phyloP scores from a whole-genome alignment of 2,888 invertebrate species.

The Tetropium fuscum region DNA sequence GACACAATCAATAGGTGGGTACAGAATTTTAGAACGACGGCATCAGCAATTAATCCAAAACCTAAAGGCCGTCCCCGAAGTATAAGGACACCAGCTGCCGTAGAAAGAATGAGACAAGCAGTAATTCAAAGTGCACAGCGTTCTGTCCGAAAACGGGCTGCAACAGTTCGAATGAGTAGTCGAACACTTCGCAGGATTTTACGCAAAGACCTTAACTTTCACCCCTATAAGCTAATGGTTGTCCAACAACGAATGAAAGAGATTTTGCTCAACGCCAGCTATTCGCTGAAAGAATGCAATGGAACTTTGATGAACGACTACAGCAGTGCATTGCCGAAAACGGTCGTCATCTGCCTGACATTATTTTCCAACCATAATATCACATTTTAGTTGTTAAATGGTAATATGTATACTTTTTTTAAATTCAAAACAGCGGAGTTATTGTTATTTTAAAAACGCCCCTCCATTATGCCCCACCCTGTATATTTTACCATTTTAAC shows the following conservation, averaged over 20 bases:
- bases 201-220: conserved; percentile 21
- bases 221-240: conserved; percentile 27
- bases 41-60: conserved; percentile 5
- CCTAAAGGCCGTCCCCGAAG: conserved; percentile 18
- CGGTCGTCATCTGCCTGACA: too few relatives aligned
- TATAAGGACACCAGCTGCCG: conserved; percentile 17
- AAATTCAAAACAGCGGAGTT: not conserved
- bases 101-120: conserved; percentile 16
- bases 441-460: conserved; percentile 1
- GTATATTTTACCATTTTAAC: too few relatives aligned
- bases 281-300: conserved; percentile 23
- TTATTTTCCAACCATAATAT: too few relatives aligned
- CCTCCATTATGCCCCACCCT: conserved; percentile 5
- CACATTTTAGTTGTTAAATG: too few relatives aligned
- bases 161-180: conserved; percentile 10
- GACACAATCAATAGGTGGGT: not conserved
- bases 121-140: conserved; percentile 18
- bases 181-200: conserved; percentile 20
- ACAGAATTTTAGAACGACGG: not conserved
- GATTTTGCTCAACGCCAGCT: conserved; percentile 19
- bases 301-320: conserved; percentile 1
- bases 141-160: conserved; percentile 19
- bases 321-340: too few relatives aligned
- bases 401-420: not conserved
- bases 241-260: conserved; percentile 25